A percentile compares a stretch with the other conserved stretches of the same genome.
These are phyloP conservation scores for Cerastis rubricosa DNA, from an alignment of 2,888 invertebrate species.

Conservation along the genomic window DNA sequence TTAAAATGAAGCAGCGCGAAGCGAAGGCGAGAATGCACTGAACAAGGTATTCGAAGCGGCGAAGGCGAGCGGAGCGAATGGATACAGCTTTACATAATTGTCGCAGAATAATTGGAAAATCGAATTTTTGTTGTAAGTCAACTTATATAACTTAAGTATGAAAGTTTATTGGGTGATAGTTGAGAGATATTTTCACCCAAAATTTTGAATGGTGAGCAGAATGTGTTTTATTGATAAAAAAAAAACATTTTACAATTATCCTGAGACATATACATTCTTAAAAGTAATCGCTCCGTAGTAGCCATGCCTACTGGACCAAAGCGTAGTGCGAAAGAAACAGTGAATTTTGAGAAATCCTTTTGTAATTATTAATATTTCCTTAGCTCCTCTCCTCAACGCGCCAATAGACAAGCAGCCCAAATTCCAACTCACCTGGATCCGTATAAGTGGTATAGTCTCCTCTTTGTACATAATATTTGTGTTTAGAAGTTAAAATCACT, in stretches of 20 bases:
- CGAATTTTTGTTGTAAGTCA: not conserved
- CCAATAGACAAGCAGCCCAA: constrained; percentile 7
- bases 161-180: too few relatives aligned
- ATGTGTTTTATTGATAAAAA: not conserved
- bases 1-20: not conserved
- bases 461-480: constrained; percentile 83
- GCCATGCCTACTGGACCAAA: not conserved
- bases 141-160: not conserved
- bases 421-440: constrained; percentile 85
- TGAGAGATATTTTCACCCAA: not conserved
- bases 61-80: not conserved
- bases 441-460: constrained; percentile 87
- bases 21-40: not conserved
- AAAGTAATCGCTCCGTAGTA: not conserved
- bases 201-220: not conserved
- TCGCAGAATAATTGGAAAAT: not conserved
- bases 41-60: not conserved
- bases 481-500: constrained; percentile 67
- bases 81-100: not conserved
- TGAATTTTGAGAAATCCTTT: not conserved
- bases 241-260: not conserved
- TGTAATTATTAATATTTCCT: not conserved
- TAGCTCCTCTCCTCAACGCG: not conserved
- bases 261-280: not conserved
- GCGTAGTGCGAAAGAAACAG: not conserved